These are phyloP conservation scores for Potorous gilbertii DNA, from an alignment of 2,797 vertebrate genomes.

Conservation along the genomic window DNA sequence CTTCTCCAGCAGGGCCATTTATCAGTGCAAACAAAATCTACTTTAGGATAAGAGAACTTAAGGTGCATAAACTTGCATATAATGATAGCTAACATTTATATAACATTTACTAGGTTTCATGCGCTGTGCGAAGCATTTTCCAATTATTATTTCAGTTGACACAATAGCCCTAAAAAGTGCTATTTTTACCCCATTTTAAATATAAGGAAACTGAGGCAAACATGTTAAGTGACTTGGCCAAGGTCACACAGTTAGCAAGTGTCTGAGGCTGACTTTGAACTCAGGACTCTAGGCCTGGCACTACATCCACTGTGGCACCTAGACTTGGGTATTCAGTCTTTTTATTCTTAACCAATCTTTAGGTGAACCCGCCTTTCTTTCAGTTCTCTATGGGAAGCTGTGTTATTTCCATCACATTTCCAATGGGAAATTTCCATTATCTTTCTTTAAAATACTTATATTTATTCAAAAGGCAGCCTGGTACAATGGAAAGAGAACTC, in stretches of 20 bases:
- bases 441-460: not conserved
- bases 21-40: not conserved
- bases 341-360: too few relatives aligned
- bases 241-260: not conserved
- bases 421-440: not conserved
- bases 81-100: too few relatives aligned
- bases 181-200: not conserved
- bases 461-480: not conserved
- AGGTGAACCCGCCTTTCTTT: not conserved
- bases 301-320: not conserved
- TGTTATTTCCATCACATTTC: not conserved
- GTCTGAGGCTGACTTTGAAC: not conserved
- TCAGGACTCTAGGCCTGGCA: not conserved
- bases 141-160: not conserved
- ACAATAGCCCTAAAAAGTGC: not conserved
- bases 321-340: too few relatives aligned
- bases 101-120: too few relatives aligned
- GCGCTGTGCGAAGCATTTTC: too few relatives aligned
- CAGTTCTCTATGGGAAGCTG: not conserved
- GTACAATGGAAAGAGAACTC: not conserved
- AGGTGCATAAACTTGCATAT: too few relatives aligned
- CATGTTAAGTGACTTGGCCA: not conserved
- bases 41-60: too few relatives aligned
- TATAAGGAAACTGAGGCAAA: not conserved
- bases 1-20: too few relatives aligned